Percentiles rank a stretch among this genome's conserved stretches.
phyloP scores from a whole-genome alignment of 2,888 invertebrate species.

The Machimus rusticus region DNA sequence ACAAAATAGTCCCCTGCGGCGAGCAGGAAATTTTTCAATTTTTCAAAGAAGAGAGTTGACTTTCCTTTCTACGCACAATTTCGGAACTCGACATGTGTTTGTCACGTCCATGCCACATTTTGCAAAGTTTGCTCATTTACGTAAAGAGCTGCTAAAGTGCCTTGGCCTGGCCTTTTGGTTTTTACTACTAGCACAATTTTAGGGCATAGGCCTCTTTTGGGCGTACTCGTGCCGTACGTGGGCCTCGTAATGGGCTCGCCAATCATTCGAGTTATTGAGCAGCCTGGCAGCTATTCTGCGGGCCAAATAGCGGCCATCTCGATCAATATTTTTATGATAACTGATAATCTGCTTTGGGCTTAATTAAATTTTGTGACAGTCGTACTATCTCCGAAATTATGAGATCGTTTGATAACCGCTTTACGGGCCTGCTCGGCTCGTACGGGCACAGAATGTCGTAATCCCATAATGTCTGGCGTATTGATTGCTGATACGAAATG shows the following conservation, averaged over 20 bases:
- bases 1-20: neutral
- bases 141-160: neutral
- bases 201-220: neutral
- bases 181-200: neutral
- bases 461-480: conserved; percentile 16
- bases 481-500: conserved; percentile 28
- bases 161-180: neutral
- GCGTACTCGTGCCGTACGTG: neutral
- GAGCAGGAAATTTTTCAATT: neutral
- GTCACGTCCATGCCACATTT: neutral
- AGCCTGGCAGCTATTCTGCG: neutral
- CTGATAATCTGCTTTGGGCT: conserved; percentile 19
- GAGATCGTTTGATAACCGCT: conserved; percentile 23
- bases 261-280: neutral
- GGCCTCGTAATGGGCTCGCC: neutral
- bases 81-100: neutral
- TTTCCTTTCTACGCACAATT: neutral
- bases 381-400: conserved; percentile 3
- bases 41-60: neutral
- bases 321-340: conserved; percentile 18
- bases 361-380: conserved; percentile 36
- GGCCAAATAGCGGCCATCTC: neutral
- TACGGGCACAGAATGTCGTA: neutral
- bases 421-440: neutral
- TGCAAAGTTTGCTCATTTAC: neutral